Conservation (phyloP, 1,140 invertebrate genomes). For the Cydia pomonella region DNA sequence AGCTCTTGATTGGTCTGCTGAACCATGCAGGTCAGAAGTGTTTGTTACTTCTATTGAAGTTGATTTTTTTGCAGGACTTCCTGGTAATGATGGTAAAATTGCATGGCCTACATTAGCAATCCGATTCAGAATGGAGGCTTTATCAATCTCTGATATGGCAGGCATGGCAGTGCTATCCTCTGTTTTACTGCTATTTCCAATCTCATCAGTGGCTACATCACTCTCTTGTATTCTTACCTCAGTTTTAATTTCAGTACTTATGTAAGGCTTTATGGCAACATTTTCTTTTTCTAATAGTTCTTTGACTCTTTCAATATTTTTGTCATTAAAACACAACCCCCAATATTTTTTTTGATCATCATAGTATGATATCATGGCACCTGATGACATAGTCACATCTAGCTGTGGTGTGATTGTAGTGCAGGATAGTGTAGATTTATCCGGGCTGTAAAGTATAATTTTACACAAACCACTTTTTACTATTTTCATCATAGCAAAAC, state of each 20-base stretch:
- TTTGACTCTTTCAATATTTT: constrained; percentile 56
- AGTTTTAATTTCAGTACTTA: constrained; percentile 38
- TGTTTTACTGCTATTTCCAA: constrained; percentile 61
- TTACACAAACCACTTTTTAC: constrained; percentile 53
- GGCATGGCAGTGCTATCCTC: constrained; percentile 52
- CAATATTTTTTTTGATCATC: constrained; percentile 65
- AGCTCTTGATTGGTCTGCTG: constrained; percentile 52
- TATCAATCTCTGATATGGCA: constrained; percentile 61
- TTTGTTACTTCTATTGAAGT: neutral
- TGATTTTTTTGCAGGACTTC: constrained; percentile 2
- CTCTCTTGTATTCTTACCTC: constrained; percentile 37
- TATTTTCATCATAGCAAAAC: constrained; percentile 66
- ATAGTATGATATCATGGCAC: constrained; percentile 62
- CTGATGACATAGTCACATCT: constrained; percentile 56
- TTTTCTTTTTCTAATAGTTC: constrained; percentile 51
- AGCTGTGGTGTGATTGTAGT: constrained; percentile 52
- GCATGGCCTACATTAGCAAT: constrained; percentile 74
- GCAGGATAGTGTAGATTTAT: constrained; percentile 65
- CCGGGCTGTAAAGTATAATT: constrained; percentile 66
- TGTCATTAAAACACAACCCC: constrained; percentile 59
- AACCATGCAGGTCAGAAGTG: neutral
- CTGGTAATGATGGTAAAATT: constrained; percentile 55
- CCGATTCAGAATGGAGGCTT: constrained; percentile 66
- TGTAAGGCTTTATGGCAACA: constrained; percentile 46
- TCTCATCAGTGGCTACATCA: constrained; percentile 35